Percentiles rank a stretch among this genome's conserved stretches.
These are phyloP conservation scores for Scaptomyza reducta DNA, from an alignment of 2,888 invertebrate species.

Conservation along the genomic window DNA sequence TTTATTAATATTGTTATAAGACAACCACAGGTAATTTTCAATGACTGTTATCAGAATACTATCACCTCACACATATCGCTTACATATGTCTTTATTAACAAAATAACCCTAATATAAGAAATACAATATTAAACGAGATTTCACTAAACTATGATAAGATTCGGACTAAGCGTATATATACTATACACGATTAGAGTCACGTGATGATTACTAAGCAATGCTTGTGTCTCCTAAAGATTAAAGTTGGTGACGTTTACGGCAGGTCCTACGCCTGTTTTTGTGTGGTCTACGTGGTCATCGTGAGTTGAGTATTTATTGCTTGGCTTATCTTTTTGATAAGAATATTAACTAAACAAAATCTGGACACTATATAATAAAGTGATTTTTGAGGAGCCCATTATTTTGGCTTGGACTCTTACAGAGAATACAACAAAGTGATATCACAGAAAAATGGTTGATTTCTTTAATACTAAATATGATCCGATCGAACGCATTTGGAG, in stretches of 20 bases:
- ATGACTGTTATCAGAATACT: neutral
- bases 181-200: conserved; percentile 4
- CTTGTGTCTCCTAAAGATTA: neutral
- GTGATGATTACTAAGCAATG: neutral
- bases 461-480: conserved; percentile 26
- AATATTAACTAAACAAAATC: neutral
- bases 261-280: neutral
- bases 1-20: too few species aligned
- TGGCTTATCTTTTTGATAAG: conserved; percentile 9
- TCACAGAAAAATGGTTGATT: conserved; percentile 9
- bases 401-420: neutral
- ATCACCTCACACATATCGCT: neutral
- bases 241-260: neutral
- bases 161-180: neutral
- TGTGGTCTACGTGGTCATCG: neutral
- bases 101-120: neutral
- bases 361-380: conserved; percentile 12
- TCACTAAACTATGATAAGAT: neutral
- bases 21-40: neutral
- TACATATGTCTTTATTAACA: neutral
- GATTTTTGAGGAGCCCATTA: neutral
- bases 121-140: neutral
- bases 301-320: neutral
- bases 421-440: neutral
- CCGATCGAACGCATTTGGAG: conserved; percentile 29